Conservation (phyloP, 2,797 vertebrate species). For the Pachyuromys duprasi region DNA sequence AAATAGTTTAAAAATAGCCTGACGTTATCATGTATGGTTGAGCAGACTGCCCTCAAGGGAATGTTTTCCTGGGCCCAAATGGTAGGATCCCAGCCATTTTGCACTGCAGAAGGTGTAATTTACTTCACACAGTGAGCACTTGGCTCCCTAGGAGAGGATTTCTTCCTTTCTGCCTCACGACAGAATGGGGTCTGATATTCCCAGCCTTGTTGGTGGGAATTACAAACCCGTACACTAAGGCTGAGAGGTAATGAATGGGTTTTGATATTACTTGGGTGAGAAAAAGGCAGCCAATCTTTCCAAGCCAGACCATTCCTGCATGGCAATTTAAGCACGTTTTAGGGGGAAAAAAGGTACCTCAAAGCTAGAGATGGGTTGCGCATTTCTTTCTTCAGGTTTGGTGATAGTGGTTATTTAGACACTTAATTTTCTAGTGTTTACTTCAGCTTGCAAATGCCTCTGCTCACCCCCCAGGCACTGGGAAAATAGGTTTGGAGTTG, state of each 20-base stretch:
- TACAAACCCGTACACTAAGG: conserved; percentile 52
- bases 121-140: conserved; percentile 67
- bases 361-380: background rate
- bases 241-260: conserved; percentile 42
- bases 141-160: conserved; percentile 68
- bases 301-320: background rate
- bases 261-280: conserved; percentile 10
- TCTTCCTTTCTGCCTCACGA: conserved; percentile 58
- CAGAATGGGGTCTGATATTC: conserved; percentile 72
- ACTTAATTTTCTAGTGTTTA: conserved; percentile 52
- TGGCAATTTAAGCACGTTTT: background rate
- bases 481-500: conserved; percentile 57
- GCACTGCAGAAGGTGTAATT: conserved; percentile 74
- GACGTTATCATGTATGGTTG: conserved; percentile 69
- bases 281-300: background rate
- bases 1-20: conserved; percentile 73
- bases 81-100: conserved; percentile 73
- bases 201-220: conserved; percentile 63
- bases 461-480: background rate
- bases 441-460: conserved; percentile 41
- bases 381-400: background rate
- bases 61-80: conserved; percentile 70
- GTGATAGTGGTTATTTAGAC: conserved; percentile 49
- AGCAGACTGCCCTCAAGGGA: conserved; percentile 62
- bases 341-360: background rate